Base-by-base conservation (phyloP, 1,140 invertebrate species). In the Dreissena polymorpha region DNA sequence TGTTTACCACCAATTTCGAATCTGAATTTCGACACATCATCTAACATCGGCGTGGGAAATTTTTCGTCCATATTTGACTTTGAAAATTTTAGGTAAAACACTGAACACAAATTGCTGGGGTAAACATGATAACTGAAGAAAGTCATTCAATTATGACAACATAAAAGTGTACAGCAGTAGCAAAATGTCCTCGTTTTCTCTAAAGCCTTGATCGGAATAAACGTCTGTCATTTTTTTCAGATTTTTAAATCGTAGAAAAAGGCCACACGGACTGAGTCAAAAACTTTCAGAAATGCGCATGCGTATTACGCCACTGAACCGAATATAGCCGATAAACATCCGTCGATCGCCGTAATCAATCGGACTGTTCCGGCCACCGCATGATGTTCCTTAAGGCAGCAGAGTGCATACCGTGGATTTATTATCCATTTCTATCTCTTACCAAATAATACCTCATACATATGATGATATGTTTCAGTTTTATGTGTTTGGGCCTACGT, bases 51-150 rank as follows among this genome's bases (percentile, higher is more conserved):
- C 60, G 83, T 83, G 63, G 86, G 86, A 87, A 87, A 72, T 84
- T n/a, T 85, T 72, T 71, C 86, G 80, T 83, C 86, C 86, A 87
- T 87, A 68, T 87, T 87, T 69, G 86, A 87, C 86, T 87, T 87
- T 78, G 86, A 80, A 81, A 83, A 79, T 87, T 87, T 87, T 70
- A 51, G 27, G 23, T 71, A 65, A 78, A 85, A 85, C 83, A 84
- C 75, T 77, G 23, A 2, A 0, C n/a, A 55, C 63, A 60, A 68
- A 73, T 83, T 74, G 64, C 53, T 23, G 51, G 57, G 51, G 7
- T 78, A 78, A 78, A 78, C 65, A 5, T 39, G 49, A 27, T 12
- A 69, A 69, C 57, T 57, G 16, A 49, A 14, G 10, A 21, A 69
- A 69, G 50, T 29, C 68, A 65, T 60, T 57, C 12, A 27, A 39